phyloP scores from a whole-genome alignment of 2,888 invertebrate genomes.

The Nomada hirtipes region DNA sequence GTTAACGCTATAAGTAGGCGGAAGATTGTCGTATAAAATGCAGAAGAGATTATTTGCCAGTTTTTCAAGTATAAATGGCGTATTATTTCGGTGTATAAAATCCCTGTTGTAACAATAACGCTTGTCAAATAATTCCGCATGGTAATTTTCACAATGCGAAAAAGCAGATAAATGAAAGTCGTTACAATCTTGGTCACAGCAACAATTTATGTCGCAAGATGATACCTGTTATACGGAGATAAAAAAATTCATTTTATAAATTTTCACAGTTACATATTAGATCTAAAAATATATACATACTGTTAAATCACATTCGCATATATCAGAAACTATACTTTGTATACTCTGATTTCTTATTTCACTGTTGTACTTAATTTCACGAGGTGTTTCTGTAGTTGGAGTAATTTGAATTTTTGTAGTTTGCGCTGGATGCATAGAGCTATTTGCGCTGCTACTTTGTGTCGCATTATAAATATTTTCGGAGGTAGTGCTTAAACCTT shows the following conservation, averaged over 20 bases:
- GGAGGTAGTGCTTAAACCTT: slow-evolving; percentile 29
- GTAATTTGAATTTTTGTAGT: slow-evolving; percentile 24
- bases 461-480: slow-evolving; percentile 20
- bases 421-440: slow-evolving; percentile 18
- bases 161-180: slow-evolving; percentile 87
- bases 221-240: slow-evolving; percentile 84
- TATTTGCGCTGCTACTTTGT: slow-evolving; percentile 10
- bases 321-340: slow-evolving; percentile 76
- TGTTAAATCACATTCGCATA: slow-evolving; percentile 87
- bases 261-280: not conserved
- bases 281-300: slow-evolving; percentile 77
- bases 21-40: slow-evolving; percentile 87
- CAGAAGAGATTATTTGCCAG: slow-evolving; percentile 86
- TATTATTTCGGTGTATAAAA: slow-evolving; percentile 86
- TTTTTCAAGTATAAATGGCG: slow-evolving; percentile 82
- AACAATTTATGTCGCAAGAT: slow-evolving; percentile 93
- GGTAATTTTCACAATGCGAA: slow-evolving; percentile 85
- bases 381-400: slow-evolving; percentile 26
- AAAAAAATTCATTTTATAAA: slow-evolving; percentile 30
- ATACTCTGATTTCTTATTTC: slow-evolving; percentile 47
- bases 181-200: slow-evolving; percentile 92
- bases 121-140: slow-evolving; percentile 78
- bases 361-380: slow-evolving; percentile 19
- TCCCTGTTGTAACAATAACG: slow-evolving; percentile 86
- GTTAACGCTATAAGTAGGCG: slow-evolving; percentile 78